These are phyloP conservation scores for Acronicta aceris DNA, from an alignment of 2,888 invertebrate species.

Conservation along the genomic window DNA sequence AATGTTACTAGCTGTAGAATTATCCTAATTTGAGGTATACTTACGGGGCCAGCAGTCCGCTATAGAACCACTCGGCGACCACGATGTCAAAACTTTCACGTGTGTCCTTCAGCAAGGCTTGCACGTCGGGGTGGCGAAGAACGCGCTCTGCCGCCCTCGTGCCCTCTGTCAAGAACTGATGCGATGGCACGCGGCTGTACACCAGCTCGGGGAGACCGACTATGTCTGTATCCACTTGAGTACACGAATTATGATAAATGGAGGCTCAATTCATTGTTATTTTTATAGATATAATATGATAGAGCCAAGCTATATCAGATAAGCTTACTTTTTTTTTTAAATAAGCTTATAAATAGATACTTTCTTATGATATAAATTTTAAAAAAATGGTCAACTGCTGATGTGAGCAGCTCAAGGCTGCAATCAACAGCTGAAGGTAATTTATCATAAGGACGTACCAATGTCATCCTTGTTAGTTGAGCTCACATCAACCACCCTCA, in stretches of 20 bases:
- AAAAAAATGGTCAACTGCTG: too few species aligned
- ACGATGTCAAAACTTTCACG: conserved; percentile 64
- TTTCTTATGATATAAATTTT: too few species aligned
- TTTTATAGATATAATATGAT: too few species aligned
- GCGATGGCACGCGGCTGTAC: conserved; percentile 52
- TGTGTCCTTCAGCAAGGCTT: conserved; percentile 61
- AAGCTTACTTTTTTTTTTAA: too few species aligned
- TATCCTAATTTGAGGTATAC: conserved; percentile 33
- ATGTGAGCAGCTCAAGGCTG: too few species aligned
- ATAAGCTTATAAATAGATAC: too few species aligned
- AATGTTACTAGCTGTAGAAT: too few species aligned
- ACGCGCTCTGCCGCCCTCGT: conserved; percentile 54
- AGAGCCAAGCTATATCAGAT: too few species aligned
- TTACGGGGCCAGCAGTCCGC: conserved; percentile 73
- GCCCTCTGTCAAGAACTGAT: conserved; percentile 58
- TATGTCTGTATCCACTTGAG: conserved; percentile 34
- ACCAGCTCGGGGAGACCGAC: conserved; percentile 47
- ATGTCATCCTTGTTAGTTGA: conserved; percentile 39
- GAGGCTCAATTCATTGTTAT: too few species aligned
- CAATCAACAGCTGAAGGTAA: too few species aligned
- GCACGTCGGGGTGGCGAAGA: conserved; percentile 64
- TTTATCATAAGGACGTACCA: conserved; percentile 26
- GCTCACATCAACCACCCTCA: conserved; percentile 64
- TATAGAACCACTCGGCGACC: conserved; percentile 72
- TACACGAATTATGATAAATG: not conserved